These are phyloP conservation scores for Patagioenas fasciata DNA, from an alignment of 2,113 vertebrate species.

Conservation along the genomic window DNA sequence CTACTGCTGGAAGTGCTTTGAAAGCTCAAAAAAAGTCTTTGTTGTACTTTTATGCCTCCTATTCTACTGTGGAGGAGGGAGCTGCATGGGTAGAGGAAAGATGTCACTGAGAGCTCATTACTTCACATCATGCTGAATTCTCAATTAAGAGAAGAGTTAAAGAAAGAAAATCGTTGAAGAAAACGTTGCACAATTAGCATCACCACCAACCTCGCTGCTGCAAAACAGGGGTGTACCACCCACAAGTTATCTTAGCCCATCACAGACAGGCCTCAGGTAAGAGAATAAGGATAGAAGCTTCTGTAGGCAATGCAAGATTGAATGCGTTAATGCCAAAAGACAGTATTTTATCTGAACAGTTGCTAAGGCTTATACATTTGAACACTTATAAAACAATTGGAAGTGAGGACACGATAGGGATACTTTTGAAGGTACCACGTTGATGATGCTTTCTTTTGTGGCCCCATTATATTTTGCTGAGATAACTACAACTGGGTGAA, in stretches of 20 bases:
- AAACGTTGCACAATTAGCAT: conserved; percentile 7
- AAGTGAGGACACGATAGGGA: neutral
- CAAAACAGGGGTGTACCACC: neutral
- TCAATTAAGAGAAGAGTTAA: conserved; percentile 41
- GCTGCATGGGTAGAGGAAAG: conserved; percentile 53
- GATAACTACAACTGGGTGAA: neutral
- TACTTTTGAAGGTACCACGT: neutral
- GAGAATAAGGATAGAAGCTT: neutral
- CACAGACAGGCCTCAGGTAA: conserved; percentile 1
- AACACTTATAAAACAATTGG: neutral
- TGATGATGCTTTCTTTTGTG: neutral
- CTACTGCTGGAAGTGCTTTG: conserved; percentile 15
- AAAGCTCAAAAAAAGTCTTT: conserved; percentile 14
- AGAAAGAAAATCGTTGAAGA: conserved; percentile 21
- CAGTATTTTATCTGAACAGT: neutral
- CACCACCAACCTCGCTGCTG: conserved; percentile 6
- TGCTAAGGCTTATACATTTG: neutral
- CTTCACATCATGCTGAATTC: conserved; percentile 29
- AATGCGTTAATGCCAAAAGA: neutral
- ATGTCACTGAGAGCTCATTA: conserved; percentile 50
- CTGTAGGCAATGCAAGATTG: neutral
- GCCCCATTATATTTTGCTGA: neutral
- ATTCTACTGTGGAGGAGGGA: conserved; percentile 44
- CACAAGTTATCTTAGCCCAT: neutral
- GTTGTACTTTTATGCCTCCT: conserved; percentile 40